A percentile compares a stretch with the other conserved stretches of the same genome.
phyloP scores from a whole-genome alignment of 37 sponge, comb jelly and placozoan genomes.

The Hormiphora californensis region DNA sequence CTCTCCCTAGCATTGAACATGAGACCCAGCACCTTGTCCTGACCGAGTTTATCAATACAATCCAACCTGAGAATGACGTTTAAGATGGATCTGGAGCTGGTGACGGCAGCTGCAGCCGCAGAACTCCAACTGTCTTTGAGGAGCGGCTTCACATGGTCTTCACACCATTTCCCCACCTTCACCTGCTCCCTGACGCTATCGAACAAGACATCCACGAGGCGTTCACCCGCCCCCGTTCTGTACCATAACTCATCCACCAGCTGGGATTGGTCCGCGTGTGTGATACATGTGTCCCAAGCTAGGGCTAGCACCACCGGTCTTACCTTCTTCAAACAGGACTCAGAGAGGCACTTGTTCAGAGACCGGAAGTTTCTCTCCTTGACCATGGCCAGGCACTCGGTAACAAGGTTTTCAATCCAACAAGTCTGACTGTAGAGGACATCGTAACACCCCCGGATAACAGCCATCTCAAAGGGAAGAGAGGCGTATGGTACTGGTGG shows the following conservation, averaged over 20 bases:
- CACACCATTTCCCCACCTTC: conserved; percentile 39
- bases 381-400: neutral
- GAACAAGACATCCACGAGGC: neutral
- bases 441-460: neutral
- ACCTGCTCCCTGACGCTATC: conserved; percentile 43
- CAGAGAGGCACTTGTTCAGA: neutral
- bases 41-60: conserved; percentile 46
- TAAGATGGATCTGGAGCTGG: neutral
- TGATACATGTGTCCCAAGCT: neutral
- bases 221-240: neutral
- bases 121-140: conserved; percentile 43
- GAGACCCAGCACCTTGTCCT: conserved; percentile 9
- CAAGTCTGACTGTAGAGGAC: neutral
- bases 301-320: conserved; percentile 26
- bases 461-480: neutral
- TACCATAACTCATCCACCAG: conserved; percentile 37
- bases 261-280: conserved; percentile 2
- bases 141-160: conserved; percentile 40
- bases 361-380: neutral
- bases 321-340: neutral
- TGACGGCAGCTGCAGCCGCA: conserved; percentile 4
- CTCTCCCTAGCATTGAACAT: conserved; percentile 34
- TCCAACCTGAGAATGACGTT: conserved; percentile 17
- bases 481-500: neutral
- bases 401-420: neutral